phyloP scores from a whole-genome alignment of 2,797 vertebrate species.

The Etheostoma perlongum region DNA sequence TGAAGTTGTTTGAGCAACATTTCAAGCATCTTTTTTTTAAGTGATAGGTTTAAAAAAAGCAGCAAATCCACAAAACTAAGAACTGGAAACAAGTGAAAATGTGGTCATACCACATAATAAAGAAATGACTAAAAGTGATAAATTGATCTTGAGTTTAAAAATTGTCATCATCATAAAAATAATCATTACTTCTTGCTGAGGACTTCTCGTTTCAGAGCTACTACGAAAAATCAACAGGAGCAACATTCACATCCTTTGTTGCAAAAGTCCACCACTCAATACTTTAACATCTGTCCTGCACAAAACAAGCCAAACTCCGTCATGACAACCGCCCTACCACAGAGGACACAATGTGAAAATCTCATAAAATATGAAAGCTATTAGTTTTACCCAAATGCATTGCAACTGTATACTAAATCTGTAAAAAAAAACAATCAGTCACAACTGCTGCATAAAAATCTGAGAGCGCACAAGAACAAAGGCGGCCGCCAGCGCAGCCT shows the following conservation, averaged over 20 bases:
- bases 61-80: background rate
- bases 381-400: accelerated
- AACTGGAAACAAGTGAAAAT: background rate
- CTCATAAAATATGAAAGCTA: background rate
- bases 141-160: background rate
- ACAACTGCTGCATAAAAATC: constrained; percentile 8
- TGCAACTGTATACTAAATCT: background rate
- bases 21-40: background rate
- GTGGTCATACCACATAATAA: background rate
- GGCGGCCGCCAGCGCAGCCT: constrained; percentile 55
- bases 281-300: background rate
- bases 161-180: background rate
- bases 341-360: accelerated
- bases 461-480: constrained; percentile 69
- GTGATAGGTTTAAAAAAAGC: background rate
- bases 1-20: background rate
- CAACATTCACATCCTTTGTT: constrained; percentile 25
- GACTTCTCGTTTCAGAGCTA: background rate
- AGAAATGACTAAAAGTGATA: background rate
- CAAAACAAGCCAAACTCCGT: background rate
- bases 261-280: constrained; percentile 20
- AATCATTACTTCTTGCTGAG: background rate
- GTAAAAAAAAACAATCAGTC: background rate
- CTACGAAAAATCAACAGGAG: constrained; percentile 1
- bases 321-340: constrained; percentile 27